A percentile compares a stretch with the other conserved stretches of the same genome.
These are phyloP conservation scores for Rhinolophus ferrumequinum DNA, from an alignment of 2,113 vertebrate genomes.

Conservation along the genomic window DNA sequence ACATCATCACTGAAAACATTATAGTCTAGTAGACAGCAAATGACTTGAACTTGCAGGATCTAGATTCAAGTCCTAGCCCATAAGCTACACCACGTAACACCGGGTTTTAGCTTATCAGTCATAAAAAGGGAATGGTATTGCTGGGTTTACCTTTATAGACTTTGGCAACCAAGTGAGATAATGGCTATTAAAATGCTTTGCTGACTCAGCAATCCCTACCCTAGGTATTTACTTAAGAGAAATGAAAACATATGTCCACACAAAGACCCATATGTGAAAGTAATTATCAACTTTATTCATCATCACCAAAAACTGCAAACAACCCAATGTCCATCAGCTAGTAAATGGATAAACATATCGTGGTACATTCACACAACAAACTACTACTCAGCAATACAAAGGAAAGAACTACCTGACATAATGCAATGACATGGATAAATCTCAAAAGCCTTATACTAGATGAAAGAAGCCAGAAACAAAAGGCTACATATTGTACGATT, in stretches of 20 bases:
- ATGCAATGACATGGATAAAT: neutral
- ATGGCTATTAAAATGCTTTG: neutral
- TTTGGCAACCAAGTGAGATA: neutral
- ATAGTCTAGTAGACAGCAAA: neutral
- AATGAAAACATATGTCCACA: neutral
- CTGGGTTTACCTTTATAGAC: neutral
- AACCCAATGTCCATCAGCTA: neutral
- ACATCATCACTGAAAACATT: neutral
- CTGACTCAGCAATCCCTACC: neutral
- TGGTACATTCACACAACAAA: neutral
- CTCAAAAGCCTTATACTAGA: neutral
- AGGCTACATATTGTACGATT: neutral
- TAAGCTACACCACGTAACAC: neutral
- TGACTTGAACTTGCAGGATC: neutral
- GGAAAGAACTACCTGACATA: neutral
- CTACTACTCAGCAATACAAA: neutral
- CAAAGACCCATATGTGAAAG: neutral
- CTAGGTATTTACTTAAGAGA: neutral
- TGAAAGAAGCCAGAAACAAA: constrained; percentile 2
- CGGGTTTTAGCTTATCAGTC: neutral
- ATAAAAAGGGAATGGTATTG: neutral
- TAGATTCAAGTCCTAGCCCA: neutral
- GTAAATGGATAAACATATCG: neutral
- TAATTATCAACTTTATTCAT: neutral
- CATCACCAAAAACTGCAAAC: neutral